phyloP scores from a whole-genome alignment of 2,113 vertebrate genomes.

The Paramisgurnus dabryanus region DNA sequence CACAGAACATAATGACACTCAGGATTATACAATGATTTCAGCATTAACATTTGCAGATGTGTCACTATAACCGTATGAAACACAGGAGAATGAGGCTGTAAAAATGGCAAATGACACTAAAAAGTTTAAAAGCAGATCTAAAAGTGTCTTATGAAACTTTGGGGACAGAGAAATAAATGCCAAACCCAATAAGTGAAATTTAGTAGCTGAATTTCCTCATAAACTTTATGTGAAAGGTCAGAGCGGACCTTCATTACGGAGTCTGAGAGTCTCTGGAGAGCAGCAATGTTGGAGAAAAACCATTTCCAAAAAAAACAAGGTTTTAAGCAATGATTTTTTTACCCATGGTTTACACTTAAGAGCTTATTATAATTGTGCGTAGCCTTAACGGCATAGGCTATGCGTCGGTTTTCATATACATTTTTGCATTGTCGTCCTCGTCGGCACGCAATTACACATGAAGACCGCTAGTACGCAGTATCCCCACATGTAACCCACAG shows the following conservation, averaged over 20 bases:
- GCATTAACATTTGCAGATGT: slow-evolving; percentile 10
- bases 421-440: too few species aligned
- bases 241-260: slow-evolving; percentile 28
- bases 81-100: neutral
- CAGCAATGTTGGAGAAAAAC: neutral
- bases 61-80: slow-evolving; percentile 17
- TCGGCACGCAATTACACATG: too few species aligned
- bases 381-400: too few species aligned
- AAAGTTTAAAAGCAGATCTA: neutral
- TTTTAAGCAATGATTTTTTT: neutral
- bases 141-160: neutral
- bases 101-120: neutral
- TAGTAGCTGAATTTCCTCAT: neutral
- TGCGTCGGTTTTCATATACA: too few species aligned
- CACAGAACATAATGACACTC: neutral
- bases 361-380: too few species aligned
- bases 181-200: slow-evolving; percentile 2
- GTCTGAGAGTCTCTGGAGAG: slow-evolving; percentile 14
- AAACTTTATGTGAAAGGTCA: slow-evolving; percentile 19
- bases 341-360: too few species aligned
- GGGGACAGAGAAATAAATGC: neutral
- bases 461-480: too few species aligned
- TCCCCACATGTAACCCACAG: too few species aligned
- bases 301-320: neutral
- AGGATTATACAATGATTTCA: neutral